Evolutionary conservation across 2,113 vertebrate genomes (phyloP).

Genomic region (Calypte anna): DNA sequence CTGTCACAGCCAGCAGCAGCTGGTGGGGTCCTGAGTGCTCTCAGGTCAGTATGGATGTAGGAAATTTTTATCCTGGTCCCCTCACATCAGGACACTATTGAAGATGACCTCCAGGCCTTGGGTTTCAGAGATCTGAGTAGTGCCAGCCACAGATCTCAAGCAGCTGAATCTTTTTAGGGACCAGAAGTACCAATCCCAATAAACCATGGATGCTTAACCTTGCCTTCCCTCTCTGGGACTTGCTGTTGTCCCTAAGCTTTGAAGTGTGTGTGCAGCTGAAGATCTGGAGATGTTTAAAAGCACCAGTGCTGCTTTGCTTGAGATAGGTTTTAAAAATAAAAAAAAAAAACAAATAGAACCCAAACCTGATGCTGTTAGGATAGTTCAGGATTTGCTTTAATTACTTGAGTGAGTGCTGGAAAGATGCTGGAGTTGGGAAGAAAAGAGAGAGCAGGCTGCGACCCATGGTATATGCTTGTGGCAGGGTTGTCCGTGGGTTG

Average conservation of each 20-base stretch:
- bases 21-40: too few species aligned
- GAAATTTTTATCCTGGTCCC: too few species aligned
- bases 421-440: background rate
- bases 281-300: background rate
- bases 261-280: background rate
- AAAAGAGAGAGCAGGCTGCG: background rate
- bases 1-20: too few species aligned
- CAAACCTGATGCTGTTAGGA: background rate
- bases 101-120: background rate
- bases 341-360: too few species aligned
- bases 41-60: too few species aligned
- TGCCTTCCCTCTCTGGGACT: background rate
- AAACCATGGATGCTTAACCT: background rate
- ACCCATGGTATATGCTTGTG: rapidly evolving
- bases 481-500: rapidly evolving
- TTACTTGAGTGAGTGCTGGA: background rate
- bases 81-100: background rate
- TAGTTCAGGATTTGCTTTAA: background rate
- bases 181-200: background rate
- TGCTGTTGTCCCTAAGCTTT: background rate
- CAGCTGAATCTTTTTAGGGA: background rate
- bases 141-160: background rate
- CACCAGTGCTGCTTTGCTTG: background rate
- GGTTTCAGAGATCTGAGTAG: background rate
- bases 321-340: background rate